Percentiles rank a stretch among this genome's conserved stretches.
Conservation (phyloP, 2,888 invertebrate species). For the Mesorhabditis belari region DNA sequence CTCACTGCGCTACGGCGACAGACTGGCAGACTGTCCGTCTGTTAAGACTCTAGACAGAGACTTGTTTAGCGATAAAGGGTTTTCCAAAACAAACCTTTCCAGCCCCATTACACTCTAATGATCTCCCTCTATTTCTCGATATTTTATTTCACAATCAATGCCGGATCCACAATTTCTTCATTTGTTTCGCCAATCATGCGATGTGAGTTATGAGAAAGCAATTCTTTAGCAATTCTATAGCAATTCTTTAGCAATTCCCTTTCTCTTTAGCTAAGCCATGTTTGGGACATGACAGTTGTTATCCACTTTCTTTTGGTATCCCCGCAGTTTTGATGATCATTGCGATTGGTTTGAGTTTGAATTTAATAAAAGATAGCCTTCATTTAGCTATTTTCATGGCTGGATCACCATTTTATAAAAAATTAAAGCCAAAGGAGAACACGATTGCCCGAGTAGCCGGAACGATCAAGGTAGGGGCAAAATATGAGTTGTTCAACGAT, state of each 20-base stretch:
- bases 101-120: conserved; percentile 63
- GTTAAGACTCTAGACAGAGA: neutral
- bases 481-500: too few species aligned
- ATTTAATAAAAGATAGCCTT: neutral
- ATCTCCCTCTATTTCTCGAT: conserved; percentile 81
- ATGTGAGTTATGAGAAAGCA: too few species aligned
- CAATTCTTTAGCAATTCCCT: too few species aligned
- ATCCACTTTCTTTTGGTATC: conserved; percentile 77
- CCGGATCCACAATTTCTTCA: conserved; percentile 78
- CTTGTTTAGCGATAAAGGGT: neutral
- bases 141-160: conserved; percentile 86
- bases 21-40: too few species aligned
- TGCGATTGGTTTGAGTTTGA: conserved; percentile 66
- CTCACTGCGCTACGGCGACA: too few species aligned
- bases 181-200: conserved; percentile 79
- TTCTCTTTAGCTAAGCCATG: conserved; percentile 27
- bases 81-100: conserved; percentile 52
- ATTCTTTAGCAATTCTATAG: too few species aligned
- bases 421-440: conserved; percentile 75
- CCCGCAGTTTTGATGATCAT: conserved; percentile 78
- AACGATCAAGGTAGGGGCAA: conserved; percentile 6
- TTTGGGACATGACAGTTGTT: conserved; percentile 65
- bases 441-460: conserved; percentile 67
- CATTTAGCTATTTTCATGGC: conserved; percentile 75
- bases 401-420: conserved; percentile 71